Conservation (phyloP, 2,888 invertebrate species). For the Tolmerus cingulatus region DNA sequence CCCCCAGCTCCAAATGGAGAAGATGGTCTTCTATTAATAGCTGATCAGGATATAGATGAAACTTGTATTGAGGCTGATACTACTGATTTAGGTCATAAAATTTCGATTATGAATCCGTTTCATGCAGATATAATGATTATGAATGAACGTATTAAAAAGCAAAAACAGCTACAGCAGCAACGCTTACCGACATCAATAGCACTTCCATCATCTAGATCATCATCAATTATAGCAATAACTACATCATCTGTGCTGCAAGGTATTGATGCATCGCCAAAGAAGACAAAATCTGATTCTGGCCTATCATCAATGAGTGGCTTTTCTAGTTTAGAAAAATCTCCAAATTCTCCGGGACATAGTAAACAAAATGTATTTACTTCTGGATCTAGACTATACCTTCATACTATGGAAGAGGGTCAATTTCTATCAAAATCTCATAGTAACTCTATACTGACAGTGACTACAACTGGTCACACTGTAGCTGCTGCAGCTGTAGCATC, state of each 20-base stretch:
- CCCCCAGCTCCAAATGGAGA: slow-evolving; percentile 82
- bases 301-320: slow-evolving; percentile 88
- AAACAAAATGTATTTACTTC: slow-evolving; percentile 7
- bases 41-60: not conserved
- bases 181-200: slow-evolving; percentile 60
- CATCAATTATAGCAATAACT: slow-evolving; percentile 67
- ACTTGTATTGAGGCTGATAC: not conserved
- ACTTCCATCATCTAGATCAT: slow-evolving; percentile 70
- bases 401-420: slow-evolving; percentile 38
- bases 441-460: not conserved
- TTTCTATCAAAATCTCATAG: slow-evolving; percentile 21
- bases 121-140: slow-evolving; percentile 53
- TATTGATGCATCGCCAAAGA: slow-evolving; percentile 53
- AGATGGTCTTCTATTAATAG: slow-evolving; percentile 45
- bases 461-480: not conserved
- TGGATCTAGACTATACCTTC: slow-evolving; percentile 36
- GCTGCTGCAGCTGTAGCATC: not conserved
- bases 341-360: slow-evolving; percentile 71
- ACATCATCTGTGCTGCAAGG: not conserved
- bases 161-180: slow-evolving; percentile 72
- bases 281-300: slow-evolving; percentile 83
- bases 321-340: slow-evolving; percentile 86
- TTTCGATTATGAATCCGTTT: slow-evolving; percentile 55
- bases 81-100: slow-evolving; percentile 32
- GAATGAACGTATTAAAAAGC: slow-evolving; percentile 58